Conservation (phyloP, 2,888 invertebrate species). For the Rotaria macrura region DNA sequence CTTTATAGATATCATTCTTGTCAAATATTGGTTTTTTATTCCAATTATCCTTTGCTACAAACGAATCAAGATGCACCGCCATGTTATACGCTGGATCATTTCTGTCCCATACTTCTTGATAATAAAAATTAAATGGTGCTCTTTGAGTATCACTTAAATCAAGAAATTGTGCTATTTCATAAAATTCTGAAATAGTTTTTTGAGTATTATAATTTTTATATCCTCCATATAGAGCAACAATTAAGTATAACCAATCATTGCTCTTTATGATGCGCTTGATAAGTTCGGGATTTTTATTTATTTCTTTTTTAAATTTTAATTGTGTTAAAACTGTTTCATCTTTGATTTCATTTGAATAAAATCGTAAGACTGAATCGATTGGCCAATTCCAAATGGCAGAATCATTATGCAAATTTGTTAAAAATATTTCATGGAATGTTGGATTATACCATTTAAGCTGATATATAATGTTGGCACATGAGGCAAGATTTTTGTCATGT, state of each 20-base stretch:
- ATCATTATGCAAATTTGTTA: neutral
- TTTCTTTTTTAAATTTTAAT: neutral
- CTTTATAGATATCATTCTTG: too few species aligned
- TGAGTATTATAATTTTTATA: neutral
- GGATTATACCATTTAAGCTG: neutral
- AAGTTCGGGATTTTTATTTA: neutral
- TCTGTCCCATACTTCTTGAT: neutral
- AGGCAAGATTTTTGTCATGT: neutral
- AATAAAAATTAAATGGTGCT: neutral
- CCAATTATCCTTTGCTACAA: too few species aligned
- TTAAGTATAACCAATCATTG: neutral
- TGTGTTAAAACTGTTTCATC: neutral
- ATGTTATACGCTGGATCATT: neutral
- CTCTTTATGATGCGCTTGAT: neutral
- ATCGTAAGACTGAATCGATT: neutral
- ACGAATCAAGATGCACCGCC: too few species aligned
- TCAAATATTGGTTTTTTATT: too few species aligned
- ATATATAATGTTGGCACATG: neutral
- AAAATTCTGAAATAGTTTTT: neutral
- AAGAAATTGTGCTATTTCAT: neutral
- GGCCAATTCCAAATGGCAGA: neutral
- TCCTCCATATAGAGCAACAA: neutral
- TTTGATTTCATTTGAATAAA: neutral
- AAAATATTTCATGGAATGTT: neutral
- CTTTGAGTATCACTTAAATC: neutral